Percentiles rank a stretch among this genome's conserved stretches.
Evolutionary conservation across 2,113 vertebrate species (phyloP).

Genomic region (Nyctibius bracteatus): DNA sequence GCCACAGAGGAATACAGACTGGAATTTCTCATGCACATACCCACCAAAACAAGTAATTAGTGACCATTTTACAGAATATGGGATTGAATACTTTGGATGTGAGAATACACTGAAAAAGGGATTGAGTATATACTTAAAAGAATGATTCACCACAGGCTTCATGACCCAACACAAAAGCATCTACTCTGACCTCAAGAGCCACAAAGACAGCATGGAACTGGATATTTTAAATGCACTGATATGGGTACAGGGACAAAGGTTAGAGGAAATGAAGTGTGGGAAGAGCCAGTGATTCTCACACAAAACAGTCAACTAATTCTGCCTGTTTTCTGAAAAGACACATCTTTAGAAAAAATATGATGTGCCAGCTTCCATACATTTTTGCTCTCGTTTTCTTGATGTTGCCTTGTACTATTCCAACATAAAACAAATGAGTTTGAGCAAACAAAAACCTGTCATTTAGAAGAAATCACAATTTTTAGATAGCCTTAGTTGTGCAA

Average conservation of each 20-base stretch:
- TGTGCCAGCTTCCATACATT: neutral
- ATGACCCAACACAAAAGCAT: slow-evolving; percentile 56
- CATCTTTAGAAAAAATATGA: neutral
- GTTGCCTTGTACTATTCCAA: neutral
- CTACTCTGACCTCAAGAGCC: slow-evolving; percentile 37
- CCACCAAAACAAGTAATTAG: neutral
- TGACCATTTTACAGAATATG: neutral
- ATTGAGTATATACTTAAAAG: neutral
- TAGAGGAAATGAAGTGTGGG: slow-evolving; percentile 54
- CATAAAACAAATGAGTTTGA: neutral
- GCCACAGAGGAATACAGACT: neutral
- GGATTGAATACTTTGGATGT: neutral
- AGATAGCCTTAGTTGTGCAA: neutral
- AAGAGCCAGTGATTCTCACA: slow-evolving; percentile 57
- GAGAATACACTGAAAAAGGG: neutral
- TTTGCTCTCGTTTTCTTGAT: neutral
- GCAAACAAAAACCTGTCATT: neutral
- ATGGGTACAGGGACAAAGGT: slow-evolving; percentile 44
- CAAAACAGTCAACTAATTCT: neutral
- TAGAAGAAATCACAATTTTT: neutral
- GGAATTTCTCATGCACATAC: slow-evolving; percentile 1
- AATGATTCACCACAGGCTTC: slow-evolving; percentile 38
- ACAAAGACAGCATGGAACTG: slow-evolving; percentile 37
- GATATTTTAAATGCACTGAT: slow-evolving; percentile 37
- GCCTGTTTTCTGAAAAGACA: neutral